Percentiles rank a stretch among this genome's conserved stretches.
Evolutionary conservation across 2,888 invertebrate genomes (phyloP).

Genomic region (Drosophila anceps): DNA sequence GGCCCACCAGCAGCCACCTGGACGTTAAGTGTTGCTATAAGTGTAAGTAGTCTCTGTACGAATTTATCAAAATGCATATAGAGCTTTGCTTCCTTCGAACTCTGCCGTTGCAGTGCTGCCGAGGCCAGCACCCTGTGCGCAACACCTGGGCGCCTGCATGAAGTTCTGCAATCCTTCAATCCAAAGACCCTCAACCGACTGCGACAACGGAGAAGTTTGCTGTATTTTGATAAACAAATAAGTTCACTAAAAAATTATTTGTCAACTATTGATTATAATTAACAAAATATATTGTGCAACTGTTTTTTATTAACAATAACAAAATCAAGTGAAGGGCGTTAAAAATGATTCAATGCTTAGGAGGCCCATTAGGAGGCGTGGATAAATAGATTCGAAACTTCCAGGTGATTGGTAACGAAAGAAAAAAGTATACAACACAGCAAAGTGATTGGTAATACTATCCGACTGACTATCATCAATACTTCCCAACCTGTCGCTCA

Average conservation of each 20-base stretch:
- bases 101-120: slow-evolving; percentile 73
- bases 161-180: slow-evolving; percentile 72
- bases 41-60: slow-evolving; percentile 70
- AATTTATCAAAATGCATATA: neutral
- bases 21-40: slow-evolving; percentile 85
- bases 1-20: slow-evolving; percentile 75
- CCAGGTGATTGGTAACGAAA: too few relatives aligned
- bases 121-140: slow-evolving; percentile 81
- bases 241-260: neutral
- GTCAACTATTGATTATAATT: too few relatives aligned
- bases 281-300: too few relatives aligned
- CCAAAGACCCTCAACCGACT: slow-evolving; percentile 81
- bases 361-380: too few relatives aligned
- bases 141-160: slow-evolving; percentile 83
- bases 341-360: too few relatives aligned
- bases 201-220: slow-evolving; percentile 80
- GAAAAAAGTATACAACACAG: too few relatives aligned
- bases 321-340: too few relatives aligned
- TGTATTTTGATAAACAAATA: slow-evolving; percentile 75
- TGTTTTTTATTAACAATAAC: too few relatives aligned
- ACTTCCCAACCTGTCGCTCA: too few relatives aligned
- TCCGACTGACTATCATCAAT: too few relatives aligned
- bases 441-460: too few relatives aligned
- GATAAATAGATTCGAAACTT: too few relatives aligned
- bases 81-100: slow-evolving; percentile 20